Evolutionary conservation across 2,888 invertebrate species (phyloP), one percentile per base, ranked within the genome.

Genomic region (Drosophila vallismaia): DNA sequence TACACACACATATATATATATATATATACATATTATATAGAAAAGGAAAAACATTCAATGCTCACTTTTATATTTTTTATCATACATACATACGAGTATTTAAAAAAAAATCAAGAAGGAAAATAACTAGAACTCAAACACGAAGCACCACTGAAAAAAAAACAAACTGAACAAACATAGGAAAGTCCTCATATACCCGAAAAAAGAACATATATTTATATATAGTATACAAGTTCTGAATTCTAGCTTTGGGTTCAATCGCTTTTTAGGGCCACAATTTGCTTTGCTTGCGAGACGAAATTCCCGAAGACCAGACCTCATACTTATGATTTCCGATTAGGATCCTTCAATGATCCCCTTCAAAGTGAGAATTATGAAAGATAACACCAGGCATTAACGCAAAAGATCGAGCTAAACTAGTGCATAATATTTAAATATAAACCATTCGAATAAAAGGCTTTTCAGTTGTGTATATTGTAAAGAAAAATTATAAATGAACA

Each of bases 381-480:
- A 70, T 49, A 84, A 85, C 85, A 83, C 83, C 85, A 83, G 68
- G 70, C 85, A 81, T 62, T 63, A 79, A 85, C 82, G 86, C 88
- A 87, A 85, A 85, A 85, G 79, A 88, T 74, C 89, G 86, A 84
- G 84, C 86, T 88, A 83, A 88, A 74, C 67, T 88, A 86, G 86
- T 77, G 83, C 88, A 85, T 87, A 87, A 77, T 79, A 69, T 70
- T 68, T 77, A 57, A 68, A 45, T 55, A 49, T 58, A 66, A 44
- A 56, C 44, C 54, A 59, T 42, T 40, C 56, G 62, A 56, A 50
- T 72, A 67, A 58, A 56, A 50, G 38, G 72, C 76, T 71, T 44
- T 88, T 84, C 86, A 81, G 88, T 84, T 84, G 88, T 84, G 89
- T 84, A 88, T 73, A 84, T 86, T 84, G 86, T 84, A 84, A 89